Evolutionary conservation across 2,797 vertebrate species (phyloP), one percentile per base, ranked within the genome.

Genomic region (Notolabrus celidotus): DNA sequence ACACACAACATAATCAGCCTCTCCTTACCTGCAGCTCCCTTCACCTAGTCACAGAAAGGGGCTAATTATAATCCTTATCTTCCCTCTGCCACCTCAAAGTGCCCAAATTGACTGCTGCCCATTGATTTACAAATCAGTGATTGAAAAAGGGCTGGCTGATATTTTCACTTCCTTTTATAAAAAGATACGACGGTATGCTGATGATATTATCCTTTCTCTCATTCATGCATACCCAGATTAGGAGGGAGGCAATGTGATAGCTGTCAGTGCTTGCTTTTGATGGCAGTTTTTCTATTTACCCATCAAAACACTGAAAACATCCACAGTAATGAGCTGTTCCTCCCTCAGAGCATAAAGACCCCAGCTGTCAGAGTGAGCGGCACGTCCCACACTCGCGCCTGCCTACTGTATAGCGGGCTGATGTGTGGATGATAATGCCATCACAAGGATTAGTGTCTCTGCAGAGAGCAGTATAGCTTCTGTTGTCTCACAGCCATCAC

Each of bases 81-180:
- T 25, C 56, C 61, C 51, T 76, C 63, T 67, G 72, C 80, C 80
- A 84, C 86, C 83, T 77, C 57, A 83, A 67, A 82, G 78, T 78
- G 54, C 22, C 63, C 42, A 65, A 71, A 76, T 79, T 84, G 80
- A 88, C 71, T 81, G 76, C 69, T 77, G 67, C 64, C 80, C 39
- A 88, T 87, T 91, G 83, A 92, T 89, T 86, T 73, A 88, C 75
- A 91, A 91, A 89, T 91, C 65, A 67, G 51, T 59, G 61, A 87
- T 78, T 83, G 79, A 79, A 77, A 80, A 84, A 53, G 46, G 51
- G 74, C 63, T 67, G 58, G 55, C 54, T 53, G 54, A 83, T 87
- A 76, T 81, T 73, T 82, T 58, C 80, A 51, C 80, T 68, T 70
- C 50, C 54, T 58, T 76, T 83, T 68, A 64, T 51, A 67, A 73